A percentile compares a stretch with the other conserved stretches of the same genome.
These are phyloP conservation scores for Microchrysa polita DNA, from an alignment of 2,888 invertebrate species.

Conservation along the genomic window DNA sequence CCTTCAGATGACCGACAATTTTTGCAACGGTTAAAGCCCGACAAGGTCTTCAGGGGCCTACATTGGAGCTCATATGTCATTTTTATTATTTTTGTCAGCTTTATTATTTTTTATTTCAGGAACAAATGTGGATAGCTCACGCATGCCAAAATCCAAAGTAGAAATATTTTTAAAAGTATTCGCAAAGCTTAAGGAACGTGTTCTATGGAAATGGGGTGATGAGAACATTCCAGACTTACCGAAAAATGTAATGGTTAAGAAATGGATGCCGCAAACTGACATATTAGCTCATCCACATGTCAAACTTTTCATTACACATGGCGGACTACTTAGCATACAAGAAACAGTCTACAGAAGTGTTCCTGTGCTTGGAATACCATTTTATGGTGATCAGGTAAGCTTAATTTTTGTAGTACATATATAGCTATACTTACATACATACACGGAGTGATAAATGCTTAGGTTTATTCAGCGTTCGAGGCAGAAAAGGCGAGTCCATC, in stretches of 20 bases:
- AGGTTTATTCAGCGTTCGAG: no score
- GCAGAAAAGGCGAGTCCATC: no score
- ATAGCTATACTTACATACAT: no score
- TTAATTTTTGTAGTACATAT: neutral
- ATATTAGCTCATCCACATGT: conserved; percentile 65
- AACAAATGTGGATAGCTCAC: conserved; percentile 62
- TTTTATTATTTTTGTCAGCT: no score
- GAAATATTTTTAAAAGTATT: conserved; percentile 61
- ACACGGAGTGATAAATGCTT: no score
- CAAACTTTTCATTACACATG: conserved; percentile 64
- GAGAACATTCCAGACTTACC: conserved; percentile 60
- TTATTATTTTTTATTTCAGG: conserved; percentile 53
- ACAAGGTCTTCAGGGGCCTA: no score
- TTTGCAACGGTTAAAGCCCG: no score
- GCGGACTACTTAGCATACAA: conserved; percentile 62
- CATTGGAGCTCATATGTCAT: no score
- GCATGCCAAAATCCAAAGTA: conserved; percentile 60
- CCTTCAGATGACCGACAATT: no score
- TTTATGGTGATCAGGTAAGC: conserved; percentile 62
- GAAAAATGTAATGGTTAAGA: conserved; percentile 63
- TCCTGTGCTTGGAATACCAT: conserved; percentile 64
- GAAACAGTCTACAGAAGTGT: conserved; percentile 64
- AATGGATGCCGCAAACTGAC: conserved; percentile 67
- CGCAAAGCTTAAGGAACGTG: conserved; percentile 59
- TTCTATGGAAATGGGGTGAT: conserved; percentile 66